phyloP scores from a whole-genome alignment of 2,888 invertebrate genomes.

The Dorcus hopei region DNA sequence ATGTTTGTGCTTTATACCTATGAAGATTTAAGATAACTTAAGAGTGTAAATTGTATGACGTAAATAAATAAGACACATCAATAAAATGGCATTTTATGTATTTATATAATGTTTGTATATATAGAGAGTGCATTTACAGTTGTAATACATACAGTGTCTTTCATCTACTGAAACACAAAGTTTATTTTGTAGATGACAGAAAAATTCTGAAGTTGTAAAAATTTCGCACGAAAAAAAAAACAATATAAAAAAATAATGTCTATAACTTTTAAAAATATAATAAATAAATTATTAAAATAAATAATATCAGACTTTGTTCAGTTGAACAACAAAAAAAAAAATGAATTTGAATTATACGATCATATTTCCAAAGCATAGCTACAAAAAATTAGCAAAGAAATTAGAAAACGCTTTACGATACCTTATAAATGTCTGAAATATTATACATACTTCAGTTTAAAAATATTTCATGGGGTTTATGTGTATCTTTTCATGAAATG shows the following conservation, averaged over 20 bases:
- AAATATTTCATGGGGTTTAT: slow-evolving; percentile 17
- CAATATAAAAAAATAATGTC: slow-evolving; percentile 30
- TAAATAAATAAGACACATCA: slow-evolving; percentile 4
- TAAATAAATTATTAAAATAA: slow-evolving; percentile 18
- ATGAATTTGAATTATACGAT: slow-evolving; percentile 1
- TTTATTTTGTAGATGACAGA: slow-evolving; percentile 18
- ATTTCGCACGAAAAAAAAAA: neutral
- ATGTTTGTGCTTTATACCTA: too few relatives aligned
- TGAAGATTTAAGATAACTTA: too few relatives aligned
- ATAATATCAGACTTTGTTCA: slow-evolving; percentile 12
- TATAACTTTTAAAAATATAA: slow-evolving; percentile 15
- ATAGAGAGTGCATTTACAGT: slow-evolving; percentile 49
- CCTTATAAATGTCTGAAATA: slow-evolving; percentile 12
- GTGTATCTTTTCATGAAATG: slow-evolving; percentile 8
- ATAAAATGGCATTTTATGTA: slow-evolving; percentile 45
- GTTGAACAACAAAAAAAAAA: slow-evolving; percentile 4
- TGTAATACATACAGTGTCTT: slow-evolving; percentile 48
- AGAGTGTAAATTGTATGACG: neutral
- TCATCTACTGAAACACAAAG: slow-evolving; percentile 31
- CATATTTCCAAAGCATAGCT: neutral
- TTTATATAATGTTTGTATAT: slow-evolving; percentile 43
- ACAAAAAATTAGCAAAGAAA: neutral
- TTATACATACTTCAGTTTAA: slow-evolving; percentile 16
- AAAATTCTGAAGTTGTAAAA: slow-evolving; percentile 13
- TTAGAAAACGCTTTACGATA: neutral